Evolutionary conservation across 2,888 invertebrate species (phyloP), one percentile per base, ranked within the genome.

Genomic region (Caradrina clavipalpis): DNA sequence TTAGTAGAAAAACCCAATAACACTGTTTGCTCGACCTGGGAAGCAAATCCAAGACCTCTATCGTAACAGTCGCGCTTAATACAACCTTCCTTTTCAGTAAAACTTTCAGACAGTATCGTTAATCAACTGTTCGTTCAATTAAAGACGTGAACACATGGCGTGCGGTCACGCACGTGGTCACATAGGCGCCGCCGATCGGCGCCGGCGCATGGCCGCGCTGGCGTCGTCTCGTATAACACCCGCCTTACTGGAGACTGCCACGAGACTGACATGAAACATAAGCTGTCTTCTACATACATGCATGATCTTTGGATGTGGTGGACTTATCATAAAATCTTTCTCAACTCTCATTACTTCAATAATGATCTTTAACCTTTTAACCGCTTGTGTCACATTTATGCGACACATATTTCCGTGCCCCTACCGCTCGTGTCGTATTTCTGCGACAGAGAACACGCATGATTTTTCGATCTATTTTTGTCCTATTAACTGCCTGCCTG

Each of bases 81-180:
- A 39, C 11, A 69, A 39, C 26, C 17, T 26, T n/a, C 42, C 3
- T 3, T 17, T 45, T 59, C 42, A 21, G 17, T 61, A 1, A 2
- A 8, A 15, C 72, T n/a, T 22, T n/a, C 19, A 51, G 11, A 45
- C 11, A 50, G 3, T 35, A 8, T 2, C 2, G 22, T 11, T 49
- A n/a, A 57, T 55, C 39, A 7, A 21, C 15, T 66, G 8, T 6
- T 63, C 15, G 55, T 35, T 54, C 15, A 31, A 63, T 35, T 49
- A 11, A 31, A 69, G 47, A 21, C 49, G n/a, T 50, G 45, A 76
- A 57, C 77, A 66, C 69, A 78, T 77, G 74, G 39, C 70, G 61
- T 71, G 71, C 60, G 68, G 78, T 78, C 76, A 78, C 68, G 80
- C 78, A 78, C 68, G 80, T 76, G 78, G 73, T 65, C 72, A 66